Evolutionary conservation across 2,888 invertebrate genomes (phyloP), one percentile per base, ranked within the genome.

Genomic region (Ditula angustiorana): DNA sequence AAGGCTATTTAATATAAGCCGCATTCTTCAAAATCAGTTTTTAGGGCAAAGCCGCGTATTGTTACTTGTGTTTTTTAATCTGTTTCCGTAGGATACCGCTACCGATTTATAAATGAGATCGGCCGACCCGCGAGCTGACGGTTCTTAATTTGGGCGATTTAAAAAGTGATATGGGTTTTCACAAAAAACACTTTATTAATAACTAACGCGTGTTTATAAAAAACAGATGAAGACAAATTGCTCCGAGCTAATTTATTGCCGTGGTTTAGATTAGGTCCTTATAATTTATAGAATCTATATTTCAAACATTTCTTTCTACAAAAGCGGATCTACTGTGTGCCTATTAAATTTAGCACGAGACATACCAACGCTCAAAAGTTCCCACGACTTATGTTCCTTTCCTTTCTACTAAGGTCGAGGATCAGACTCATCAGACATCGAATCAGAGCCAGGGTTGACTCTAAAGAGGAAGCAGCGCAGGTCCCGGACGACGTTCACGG

Each of bases 401-500:
- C 3, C 33, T 26, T 26, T 67, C 19, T 61, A 61, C 69, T 10
- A 79, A 92, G 92, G 91, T 69, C 86, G 92, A 66, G 92, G 90
- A 11, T 92, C 92, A 2, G 94, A 94, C 68, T 93, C 93, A 0
- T 93, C 93, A 35, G 98, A 98, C 79, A 97, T 97, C 73, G 98
- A 98, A 72, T 97, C 97, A 2, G 98, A 98, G 79, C 98, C 98
- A 0, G 98, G 98, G 0, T 95, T 98, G 67, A 96, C 97, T 0
- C 83, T 98, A 74, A 98, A 98, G 84, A 94, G 98, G 28, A 98
- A 98, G 80, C 98, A 98, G 80, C 94, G 99, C 0, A 94, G 99
- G 7, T 98, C 98, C 59, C 94, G 99, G 21, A 99, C 99, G 21
- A 98, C 98, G 2, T 99, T 99, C 88, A 97, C 98, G 0, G 98